Conservation (phyloP, 2,113 vertebrate species). For the Sapayoa aenigma region DNA sequence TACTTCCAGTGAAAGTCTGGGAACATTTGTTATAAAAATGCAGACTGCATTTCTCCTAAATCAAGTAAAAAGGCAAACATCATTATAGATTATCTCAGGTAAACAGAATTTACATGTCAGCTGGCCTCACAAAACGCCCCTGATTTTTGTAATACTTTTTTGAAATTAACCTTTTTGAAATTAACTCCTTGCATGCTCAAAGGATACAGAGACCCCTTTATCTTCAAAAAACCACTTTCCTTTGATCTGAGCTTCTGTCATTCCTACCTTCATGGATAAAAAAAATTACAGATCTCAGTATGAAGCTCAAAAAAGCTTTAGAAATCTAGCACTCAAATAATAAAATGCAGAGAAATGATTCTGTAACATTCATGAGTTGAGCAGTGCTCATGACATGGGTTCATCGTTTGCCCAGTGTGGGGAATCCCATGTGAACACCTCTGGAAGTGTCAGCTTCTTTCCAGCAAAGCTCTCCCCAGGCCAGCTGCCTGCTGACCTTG, state of each 20-base stretch:
- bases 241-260: conserved; percentile 39
- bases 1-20: conserved; percentile 8
- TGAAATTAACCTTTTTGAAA: too few relatives aligned
- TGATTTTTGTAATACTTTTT: neutral
- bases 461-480: neutral
- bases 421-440: neutral
- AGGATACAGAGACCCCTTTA: neutral
- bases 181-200: conserved; percentile 1
- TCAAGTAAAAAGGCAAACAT: neutral
- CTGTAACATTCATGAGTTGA: neutral
- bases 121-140: neutral
- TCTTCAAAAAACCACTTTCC: conserved; percentile 2
- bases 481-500: conserved; percentile 2
- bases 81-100: neutral
- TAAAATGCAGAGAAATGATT: neutral
- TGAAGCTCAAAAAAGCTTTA: neutral
- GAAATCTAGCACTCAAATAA: neutral
- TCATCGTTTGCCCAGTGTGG: neutral
- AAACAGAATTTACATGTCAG: neutral
- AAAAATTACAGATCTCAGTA: neutral
- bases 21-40: conserved; percentile 2
- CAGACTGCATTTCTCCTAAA: conserved; percentile 4
- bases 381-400: rapidly evolving
- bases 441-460: neutral
- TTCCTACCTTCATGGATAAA: neutral